A percentile compares a stretch with the other conserved stretches of the same genome.
These are phyloP conservation scores for Gandaritis pyraliata DNA, from an alignment of 2,888 invertebrate genomes.

Conservation along the genomic window DNA sequence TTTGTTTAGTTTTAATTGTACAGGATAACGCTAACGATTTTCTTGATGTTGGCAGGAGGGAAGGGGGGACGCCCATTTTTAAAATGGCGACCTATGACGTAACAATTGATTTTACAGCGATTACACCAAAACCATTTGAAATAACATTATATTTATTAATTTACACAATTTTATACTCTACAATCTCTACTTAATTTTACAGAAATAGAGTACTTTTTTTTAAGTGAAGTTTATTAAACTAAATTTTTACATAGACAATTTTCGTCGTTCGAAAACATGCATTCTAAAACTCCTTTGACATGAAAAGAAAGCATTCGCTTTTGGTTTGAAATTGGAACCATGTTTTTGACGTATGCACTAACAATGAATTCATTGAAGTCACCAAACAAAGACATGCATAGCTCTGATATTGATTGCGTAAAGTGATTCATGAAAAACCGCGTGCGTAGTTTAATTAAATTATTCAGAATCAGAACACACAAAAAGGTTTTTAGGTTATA, in stretches of 20 bases:
- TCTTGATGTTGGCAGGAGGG: constrained; percentile 34
- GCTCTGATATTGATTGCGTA: not conserved
- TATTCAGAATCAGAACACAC: not conserved
- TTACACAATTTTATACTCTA: not conserved
- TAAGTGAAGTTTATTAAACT: not conserved
- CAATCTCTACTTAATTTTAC: not conserved
- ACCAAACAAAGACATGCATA: constrained; percentile 11
- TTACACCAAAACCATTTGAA: constrained; percentile 13
- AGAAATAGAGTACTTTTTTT: not conserved
- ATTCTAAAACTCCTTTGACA: not conserved
- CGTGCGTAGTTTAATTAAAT: not conserved
- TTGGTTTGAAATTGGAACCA: constrained; percentile 6
- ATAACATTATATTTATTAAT: not conserved
- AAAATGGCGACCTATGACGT: constrained; percentile 66
- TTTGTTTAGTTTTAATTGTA: constrained; percentile 1
- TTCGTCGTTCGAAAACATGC: not conserved
- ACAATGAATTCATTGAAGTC: constrained; percentile 8
- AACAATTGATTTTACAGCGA: constrained; percentile 35
- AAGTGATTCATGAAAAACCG: not conserved
- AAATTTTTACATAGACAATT: not conserved
- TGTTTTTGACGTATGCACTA: not conserved
- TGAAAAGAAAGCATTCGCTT: not conserved
- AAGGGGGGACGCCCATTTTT: constrained; percentile 66
- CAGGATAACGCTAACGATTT: constrained; percentile 27
- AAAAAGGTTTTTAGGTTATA: not conserved